Base-by-base conservation (phyloP, 1,140 invertebrate genomes). In the Thaumetopoea pityocampa region DNA sequence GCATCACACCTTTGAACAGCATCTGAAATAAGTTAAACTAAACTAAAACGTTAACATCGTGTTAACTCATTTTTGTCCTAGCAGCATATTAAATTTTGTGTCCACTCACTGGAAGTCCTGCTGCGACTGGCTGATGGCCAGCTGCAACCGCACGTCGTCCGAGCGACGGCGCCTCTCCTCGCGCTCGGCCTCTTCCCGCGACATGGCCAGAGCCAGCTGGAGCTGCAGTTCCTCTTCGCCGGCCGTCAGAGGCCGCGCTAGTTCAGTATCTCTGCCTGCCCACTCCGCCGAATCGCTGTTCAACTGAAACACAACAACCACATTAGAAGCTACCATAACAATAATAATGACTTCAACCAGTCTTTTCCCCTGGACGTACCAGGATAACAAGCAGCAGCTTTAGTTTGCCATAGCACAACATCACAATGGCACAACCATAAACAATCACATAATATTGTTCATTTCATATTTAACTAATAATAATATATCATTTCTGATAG, bases 211-310 rank as follows among this genome's bases (percentile, higher is more conserved):
- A 15, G 98, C 98, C 60, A 99, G 88, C 86, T 99, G 97, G 42
- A 99, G 85, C 80, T 99, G 98, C 46, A 99, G 87, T 81, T 99
- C 98, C 87, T 99, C 98, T 84, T 99, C 98, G 0, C 97, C 97
- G 1, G 94, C 92, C 1, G 97, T 98, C 60, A 96, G 94, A 3
- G 98, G 98, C 30, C 98, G 88, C 11, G 97, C 97, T 73, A 92
- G 90, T 86, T 99, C 97, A 51, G 98, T 86, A 68, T 98, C 97
- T 44, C 93, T 89, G 52, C 88, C 62, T 59, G 36, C 71, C 61
- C 56, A 58, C 33, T 51, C 64, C 46, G 52, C 44, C 2, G 50
- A 36, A 9, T 53, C 51, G 18, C 57, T 44, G 51, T 40, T 46
- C 12, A 53, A 41, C 60, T 56, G 57, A 3, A 8, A 23, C 10